These are phyloP conservation scores for Protonibea diacanthus DNA, from an alignment of 2,797 vertebrate genomes.

Conservation along the genomic window DNA sequence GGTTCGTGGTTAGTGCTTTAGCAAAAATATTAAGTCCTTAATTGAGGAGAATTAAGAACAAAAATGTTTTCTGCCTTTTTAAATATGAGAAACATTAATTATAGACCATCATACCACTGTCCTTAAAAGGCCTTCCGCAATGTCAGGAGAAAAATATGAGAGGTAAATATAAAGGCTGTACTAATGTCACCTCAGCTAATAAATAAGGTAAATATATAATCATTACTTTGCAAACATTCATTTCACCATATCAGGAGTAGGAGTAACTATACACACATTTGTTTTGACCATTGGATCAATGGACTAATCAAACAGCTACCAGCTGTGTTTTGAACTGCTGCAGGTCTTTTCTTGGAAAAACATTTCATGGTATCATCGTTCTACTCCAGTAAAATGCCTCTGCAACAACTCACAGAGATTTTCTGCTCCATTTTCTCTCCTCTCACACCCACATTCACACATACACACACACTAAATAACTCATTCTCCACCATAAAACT, in stretches of 20 bases:
- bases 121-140: background rate
- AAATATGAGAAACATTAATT: background rate
- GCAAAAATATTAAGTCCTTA: background rate
- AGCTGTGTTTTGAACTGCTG: background rate
- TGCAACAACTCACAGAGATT: conserved; percentile 29
- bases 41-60: background rate
- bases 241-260: background rate
- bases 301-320: conserved; percentile 3
- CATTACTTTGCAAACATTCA: conserved; percentile 6
- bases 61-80: background rate
- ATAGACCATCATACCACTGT: background rate
- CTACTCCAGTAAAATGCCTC: conserved; percentile 47
- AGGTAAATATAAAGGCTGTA: background rate
- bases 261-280: background rate
- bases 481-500: conserved; percentile 52
- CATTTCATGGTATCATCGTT: conserved; percentile 30
- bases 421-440: conserved; percentile 70
- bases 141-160: background rate
- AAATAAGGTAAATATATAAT: conserved; percentile 16
- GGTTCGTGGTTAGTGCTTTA: background rate
- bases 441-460: conserved; percentile 19
- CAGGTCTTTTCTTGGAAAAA: conserved; percentile 26
- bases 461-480: conserved; percentile 21
- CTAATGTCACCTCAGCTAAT: conserved; percentile 9
- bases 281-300: conserved; percentile 25